A percentile compares a stretch with the other conserved stretches of the same genome.
Conservation (phyloP, 2,113 vertebrate genomes). For the Odontophorus gujanensis region DNA sequence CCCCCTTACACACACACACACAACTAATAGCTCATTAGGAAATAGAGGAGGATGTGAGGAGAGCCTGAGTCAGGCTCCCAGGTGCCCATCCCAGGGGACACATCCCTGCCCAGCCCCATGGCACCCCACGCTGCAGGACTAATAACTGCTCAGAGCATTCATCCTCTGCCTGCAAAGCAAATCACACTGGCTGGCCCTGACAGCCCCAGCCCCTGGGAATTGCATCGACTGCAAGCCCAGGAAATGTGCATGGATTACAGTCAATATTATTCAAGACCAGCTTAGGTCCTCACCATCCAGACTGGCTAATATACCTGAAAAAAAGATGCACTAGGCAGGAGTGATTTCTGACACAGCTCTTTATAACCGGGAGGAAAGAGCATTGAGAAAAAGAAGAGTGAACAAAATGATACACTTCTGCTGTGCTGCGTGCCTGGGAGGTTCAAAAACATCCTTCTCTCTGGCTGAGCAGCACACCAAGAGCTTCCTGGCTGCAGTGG, state of each 20-base stretch:
- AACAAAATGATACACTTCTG: background rate
- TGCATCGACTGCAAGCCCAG: background rate
- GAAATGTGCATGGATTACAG: background rate
- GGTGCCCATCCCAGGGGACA: background rate
- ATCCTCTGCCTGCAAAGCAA: conserved; percentile 22
- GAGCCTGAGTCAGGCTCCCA: background rate
- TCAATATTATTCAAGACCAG: background rate
- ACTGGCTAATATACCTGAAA: background rate
- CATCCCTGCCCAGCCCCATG: background rate
- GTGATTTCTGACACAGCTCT: conserved; percentile 1
- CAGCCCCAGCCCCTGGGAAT: background rate
- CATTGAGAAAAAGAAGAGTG: background rate
- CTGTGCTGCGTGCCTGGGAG: background rate
- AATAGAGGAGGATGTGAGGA: background rate
- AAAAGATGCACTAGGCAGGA: conserved; percentile 21
- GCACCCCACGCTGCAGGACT: background rate
- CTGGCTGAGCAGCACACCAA: background rate
- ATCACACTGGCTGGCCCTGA: background rate
- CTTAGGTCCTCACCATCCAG: background rate
- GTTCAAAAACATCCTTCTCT: background rate
- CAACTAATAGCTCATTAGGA: conserved; percentile 8
- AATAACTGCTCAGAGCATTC: background rate
- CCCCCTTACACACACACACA: background rate
- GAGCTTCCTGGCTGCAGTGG: background rate
- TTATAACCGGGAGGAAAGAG: background rate